A percentile compares a stretch with the other conserved stretches of the same genome.
Conservation (phyloP, 2,888 invertebrate genomes). For the Lepidochitona cinerea region DNA sequence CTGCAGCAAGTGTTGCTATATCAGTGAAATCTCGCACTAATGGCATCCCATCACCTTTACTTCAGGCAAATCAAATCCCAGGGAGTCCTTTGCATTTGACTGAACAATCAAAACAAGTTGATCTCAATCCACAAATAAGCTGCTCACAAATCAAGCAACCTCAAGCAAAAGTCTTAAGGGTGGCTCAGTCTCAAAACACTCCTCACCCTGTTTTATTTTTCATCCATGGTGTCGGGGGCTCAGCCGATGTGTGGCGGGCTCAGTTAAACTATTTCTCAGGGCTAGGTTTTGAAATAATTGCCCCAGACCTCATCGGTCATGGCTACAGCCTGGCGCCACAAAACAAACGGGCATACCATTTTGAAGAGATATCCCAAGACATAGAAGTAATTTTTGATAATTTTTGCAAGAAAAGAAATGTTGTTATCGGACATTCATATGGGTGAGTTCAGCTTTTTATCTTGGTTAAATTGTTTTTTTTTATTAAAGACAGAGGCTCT, state of each 20-base stretch:
- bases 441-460: constrained; percentile 78
- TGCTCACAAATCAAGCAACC: too few species aligned
- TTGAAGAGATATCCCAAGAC: constrained; percentile 76
- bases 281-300: constrained; percentile 77
- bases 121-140: too few species aligned
- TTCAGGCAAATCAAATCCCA: too few species aligned
- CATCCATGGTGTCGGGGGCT: constrained; percentile 80
- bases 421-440: constrained; percentile 80
- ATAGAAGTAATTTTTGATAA: constrained; percentile 76
- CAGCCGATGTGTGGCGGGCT: constrained; percentile 77
- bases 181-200: too few species aligned
- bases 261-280: constrained; percentile 76
- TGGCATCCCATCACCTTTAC: background rate
- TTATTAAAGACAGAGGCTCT: too few species aligned
- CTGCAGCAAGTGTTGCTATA: background rate
- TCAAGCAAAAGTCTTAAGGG: too few species aligned
- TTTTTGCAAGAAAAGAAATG: constrained; percentile 76
- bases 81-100: too few species aligned
- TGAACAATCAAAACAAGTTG: too few species aligned
- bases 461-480: too few species aligned
- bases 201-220: constrained; percentile 76
- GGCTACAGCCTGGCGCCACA: constrained; percentile 78
- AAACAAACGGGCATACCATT: constrained; percentile 75
- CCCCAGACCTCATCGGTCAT: constrained; percentile 80
- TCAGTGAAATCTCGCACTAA: background rate